Evolutionary conservation across 2,113 vertebrate genomes (phyloP).

Genomic region (Cariama cristata): DNA sequence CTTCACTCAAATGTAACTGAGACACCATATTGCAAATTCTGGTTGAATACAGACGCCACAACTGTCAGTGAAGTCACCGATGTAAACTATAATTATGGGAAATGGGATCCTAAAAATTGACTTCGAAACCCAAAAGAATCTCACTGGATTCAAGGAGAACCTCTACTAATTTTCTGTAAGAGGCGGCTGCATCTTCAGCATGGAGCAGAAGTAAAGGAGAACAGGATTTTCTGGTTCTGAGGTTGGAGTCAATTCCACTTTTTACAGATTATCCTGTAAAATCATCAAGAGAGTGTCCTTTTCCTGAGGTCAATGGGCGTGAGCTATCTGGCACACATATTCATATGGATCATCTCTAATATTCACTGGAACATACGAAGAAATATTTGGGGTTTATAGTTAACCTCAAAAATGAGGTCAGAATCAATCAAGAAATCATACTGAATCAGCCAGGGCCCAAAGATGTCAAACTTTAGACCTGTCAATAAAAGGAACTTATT

Average conservation of each 20-base stretch:
- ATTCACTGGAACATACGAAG: not conserved
- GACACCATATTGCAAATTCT: not conserved
- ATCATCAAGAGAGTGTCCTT: not conserved
- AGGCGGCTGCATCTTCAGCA: not conserved
- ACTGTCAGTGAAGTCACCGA: not conserved
- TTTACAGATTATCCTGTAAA: not conserved
- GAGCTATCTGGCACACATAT: not conserved
- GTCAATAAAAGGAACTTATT: not conserved
- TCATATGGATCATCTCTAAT: not conserved
- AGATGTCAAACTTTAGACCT: not conserved
- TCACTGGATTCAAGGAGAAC: not conserved
- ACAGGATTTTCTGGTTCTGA: slow-evolving; percentile 15
- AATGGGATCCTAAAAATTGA: not conserved
- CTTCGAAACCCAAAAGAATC: not conserved
- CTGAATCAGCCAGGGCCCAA: not conserved
- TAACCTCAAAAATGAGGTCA: not conserved
- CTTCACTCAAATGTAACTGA: not conserved
- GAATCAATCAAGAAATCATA: not conserved
- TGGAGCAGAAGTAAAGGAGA: not conserved
- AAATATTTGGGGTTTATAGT: not conserved
- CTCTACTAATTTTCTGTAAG: not conserved
- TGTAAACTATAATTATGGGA: not conserved
- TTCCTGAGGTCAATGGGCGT: not conserved
- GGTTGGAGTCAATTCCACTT: not conserved
- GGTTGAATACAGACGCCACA: not conserved